Evolutionary conservation across 2,113 vertebrate genomes (phyloP).

Genomic region (Camelus bactrianus): DNA sequence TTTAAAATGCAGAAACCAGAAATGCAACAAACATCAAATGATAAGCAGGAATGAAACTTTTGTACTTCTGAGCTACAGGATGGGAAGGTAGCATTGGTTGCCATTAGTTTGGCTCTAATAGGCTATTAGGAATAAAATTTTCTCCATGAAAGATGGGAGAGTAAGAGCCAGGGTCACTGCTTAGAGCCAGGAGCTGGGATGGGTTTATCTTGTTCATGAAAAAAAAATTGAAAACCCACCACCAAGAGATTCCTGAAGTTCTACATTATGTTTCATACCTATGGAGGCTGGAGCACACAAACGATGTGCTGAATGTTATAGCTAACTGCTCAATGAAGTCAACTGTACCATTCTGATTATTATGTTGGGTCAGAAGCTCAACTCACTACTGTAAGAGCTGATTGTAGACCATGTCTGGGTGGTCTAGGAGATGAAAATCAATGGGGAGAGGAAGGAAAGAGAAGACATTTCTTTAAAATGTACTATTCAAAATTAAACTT

Average conservation of each 20-base stretch:
- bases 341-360: not conserved
- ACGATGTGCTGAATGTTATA: not conserved
- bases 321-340: not conserved
- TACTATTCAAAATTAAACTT: not conserved
- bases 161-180: constrained; percentile 8
- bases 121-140: not conserved
- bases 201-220: not conserved
- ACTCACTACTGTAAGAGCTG: not conserved
- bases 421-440: not conserved
- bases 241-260: constrained; percentile 22
- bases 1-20: not conserved
- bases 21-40: not conserved
- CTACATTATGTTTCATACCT: not conserved
- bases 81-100: not conserved
- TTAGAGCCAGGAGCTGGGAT: not conserved
- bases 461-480: not conserved
- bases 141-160: constrained; percentile 17
- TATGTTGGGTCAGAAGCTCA: not conserved
- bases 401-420: not conserved
- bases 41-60: not conserved
- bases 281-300: not conserved
- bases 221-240: not conserved
- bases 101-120: not conserved
- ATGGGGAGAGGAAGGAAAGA: not conserved
- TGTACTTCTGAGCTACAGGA: not conserved